Evolutionary conservation across 1,140 invertebrate species (phyloP), one percentile per base, ranked within the genome.

Genomic region (Pinna nobilis): DNA sequence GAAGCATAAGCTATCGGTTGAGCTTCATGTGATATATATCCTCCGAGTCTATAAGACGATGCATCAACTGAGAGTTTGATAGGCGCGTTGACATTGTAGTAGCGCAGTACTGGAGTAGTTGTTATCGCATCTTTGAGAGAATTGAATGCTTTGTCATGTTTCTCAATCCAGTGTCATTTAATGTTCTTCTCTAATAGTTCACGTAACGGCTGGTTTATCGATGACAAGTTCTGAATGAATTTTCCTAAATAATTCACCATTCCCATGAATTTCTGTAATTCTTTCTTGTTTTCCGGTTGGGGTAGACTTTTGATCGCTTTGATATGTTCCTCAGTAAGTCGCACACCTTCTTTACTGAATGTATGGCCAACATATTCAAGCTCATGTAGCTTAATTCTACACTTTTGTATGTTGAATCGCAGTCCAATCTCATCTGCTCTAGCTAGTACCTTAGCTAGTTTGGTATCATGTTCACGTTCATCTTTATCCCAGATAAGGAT

Each of bases 11-110:
- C 55, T n/a, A 59, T n/a, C 59, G 7, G 87, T 75, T 78, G 77
- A 87, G 82, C 5, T 51, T 89, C 78, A 70, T 91, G 90, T 15
- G 89, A 53, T 3, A 91, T 59, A 18, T 87, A 84, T 1, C 33
- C 84, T 20, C 88, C 89, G 11, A 91, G 65, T 1, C 87, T 89
- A 32, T 78, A 25, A 11, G 66, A 70, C 18, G 67, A 77, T 7
- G 77, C 72, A 73, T 84, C 81, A 33, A 63, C 53, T 23, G 51
- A 53, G n/a, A 79, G 23, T 23, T 18, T 61, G 9, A 67, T 20
- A 28, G 79, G 91, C 86, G 47, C 82, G 79, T 25, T 70, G 6
- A 11, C 84, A 87, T 25, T 91, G 70, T 13, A 86, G 76, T 33
- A 88, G 70, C 5, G 88, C 90, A 18, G 87, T 85, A 74, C 84